These are phyloP conservation scores for Gasterosteus aculeatus DNA, from an alignment of 2,113 vertebrate genomes.

Conservation along the genomic window DNA sequence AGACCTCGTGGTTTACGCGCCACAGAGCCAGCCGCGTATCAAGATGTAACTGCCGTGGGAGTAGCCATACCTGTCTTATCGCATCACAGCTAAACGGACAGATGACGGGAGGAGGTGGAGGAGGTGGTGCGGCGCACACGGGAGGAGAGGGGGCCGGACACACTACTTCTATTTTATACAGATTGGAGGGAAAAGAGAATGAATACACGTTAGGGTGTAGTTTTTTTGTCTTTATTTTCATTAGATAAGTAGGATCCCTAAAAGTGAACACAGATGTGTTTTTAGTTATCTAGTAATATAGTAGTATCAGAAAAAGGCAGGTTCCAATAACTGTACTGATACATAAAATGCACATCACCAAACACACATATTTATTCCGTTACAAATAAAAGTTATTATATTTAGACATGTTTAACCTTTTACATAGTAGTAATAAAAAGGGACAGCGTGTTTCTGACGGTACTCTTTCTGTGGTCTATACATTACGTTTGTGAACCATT, in stretches of 20 bases:
- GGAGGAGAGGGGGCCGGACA: neutral
- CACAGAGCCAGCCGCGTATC: conserved; percentile 61
- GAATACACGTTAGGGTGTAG: conserved; percentile 6
- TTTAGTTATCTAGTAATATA: neutral
- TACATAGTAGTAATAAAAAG: neutral
- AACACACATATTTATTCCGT: conserved; percentile 1
- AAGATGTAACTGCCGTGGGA: conserved; percentile 70
- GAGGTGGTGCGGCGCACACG: neutral
- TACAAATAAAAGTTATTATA: neutral
- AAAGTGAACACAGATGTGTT: neutral
- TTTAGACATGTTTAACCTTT: neutral
- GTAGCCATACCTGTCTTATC: conserved; percentile 72
- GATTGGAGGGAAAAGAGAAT: conserved; percentile 32
- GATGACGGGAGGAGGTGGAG: conserved; percentile 50
- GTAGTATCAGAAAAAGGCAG: neutral
- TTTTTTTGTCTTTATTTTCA: conserved; percentile 16
- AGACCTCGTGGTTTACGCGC: conserved; percentile 66
- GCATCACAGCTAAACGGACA: conserved; percentile 66
- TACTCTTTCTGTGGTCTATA: too few relatives aligned
- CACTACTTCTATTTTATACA: conserved; percentile 19
- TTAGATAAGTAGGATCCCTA: neutral
- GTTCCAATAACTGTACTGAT: neutral
- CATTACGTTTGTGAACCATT: too few relatives aligned
- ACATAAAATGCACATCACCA: neutral
- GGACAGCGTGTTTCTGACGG: neutral